Evolutionary conservation across 2,797 vertebrate species (phyloP).

Genomic region (Paramormyrops hopkinsi): DNA sequence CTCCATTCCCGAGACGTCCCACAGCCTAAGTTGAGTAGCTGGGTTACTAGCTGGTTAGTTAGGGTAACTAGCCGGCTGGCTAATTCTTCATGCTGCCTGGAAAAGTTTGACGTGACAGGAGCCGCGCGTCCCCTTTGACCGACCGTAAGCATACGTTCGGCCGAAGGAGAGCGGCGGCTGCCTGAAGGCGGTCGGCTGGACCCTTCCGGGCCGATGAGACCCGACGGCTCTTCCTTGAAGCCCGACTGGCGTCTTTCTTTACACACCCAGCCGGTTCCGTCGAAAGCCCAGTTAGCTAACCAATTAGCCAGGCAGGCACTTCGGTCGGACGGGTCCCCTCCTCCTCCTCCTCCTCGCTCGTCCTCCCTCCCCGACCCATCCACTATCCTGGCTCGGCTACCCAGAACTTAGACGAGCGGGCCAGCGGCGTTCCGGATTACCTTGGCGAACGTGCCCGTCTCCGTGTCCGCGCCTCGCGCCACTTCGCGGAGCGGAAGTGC

Average conservation of each 20-base stretch:
- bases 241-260: background rate
- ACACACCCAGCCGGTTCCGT: background rate
- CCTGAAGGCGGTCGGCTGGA: background rate
- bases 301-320: background rate
- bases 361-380: background rate
- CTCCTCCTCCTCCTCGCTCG: background rate
- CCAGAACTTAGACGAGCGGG: background rate
- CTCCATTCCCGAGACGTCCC: background rate
- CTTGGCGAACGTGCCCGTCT: conserved; percentile 58
- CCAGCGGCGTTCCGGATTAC: background rate
- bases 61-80: background rate
- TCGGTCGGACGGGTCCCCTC: background rate
- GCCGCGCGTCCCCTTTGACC: background rate
- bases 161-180: background rate
- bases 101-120: background rate
- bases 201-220: background rate
- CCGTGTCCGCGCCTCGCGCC: conserved; percentile 78
- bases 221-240: background rate
- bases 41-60: background rate
- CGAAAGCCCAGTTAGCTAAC: conserved; percentile 13
- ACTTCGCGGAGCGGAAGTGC: conserved; percentile 83
- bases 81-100: background rate
- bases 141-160: background rate
- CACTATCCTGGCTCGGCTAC: background rate
- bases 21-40: background rate